Base-by-base conservation (phyloP, 1,140 invertebrate species). In the Cotesia vestalis region DNA sequence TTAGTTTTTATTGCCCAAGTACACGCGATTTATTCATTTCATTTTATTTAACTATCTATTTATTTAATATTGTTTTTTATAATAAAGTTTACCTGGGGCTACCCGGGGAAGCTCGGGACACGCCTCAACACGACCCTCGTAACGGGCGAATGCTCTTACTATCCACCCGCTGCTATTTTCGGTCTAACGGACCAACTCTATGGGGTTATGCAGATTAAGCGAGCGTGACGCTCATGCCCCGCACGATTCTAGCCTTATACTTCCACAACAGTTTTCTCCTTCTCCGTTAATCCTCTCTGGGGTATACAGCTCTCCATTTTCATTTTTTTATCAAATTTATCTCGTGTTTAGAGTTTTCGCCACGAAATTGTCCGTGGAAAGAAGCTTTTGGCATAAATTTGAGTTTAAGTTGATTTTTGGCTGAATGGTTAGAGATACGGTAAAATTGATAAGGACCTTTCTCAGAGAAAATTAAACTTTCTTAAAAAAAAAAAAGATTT, bases 171-270 rank as follows among this genome's bases (percentile, higher is more conserved):
- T 71, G 77, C 76, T 78, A 79, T 78, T 81, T 82, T 78, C 76
- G 77, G 75, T 72, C 71, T 82, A 83, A 83, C 82, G 82, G 81
- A 82, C 57, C 40, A 46, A 46, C 57, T 67, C 78, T 78, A 76
- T 78, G 76, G 77, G 80, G 80, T 83, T 83, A 84, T 84, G 82
- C 79, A 84, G 82, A 84, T 83, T 79, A 83, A 84, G 78, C 79
- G 78, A 82, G 79, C 82, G 79, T 82, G 81, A 82, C 80, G 81
- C 77, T 69, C 80, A 77, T 72, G 68, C 72, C 75, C 75, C 66
- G 76, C 70, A 75, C 74, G 70, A 70, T 46, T 46, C 40, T 9
- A 46, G 40, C 11, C 40, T 46, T 46, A 46, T 46, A 36, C 60
- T 40, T 61, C 55, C 40, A 55, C 66, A 68, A 38, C 57, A 62